These are phyloP conservation scores for Pelusios castaneus DNA, from an alignment of 2,113 vertebrate genomes.

Conservation along the genomic window DNA sequence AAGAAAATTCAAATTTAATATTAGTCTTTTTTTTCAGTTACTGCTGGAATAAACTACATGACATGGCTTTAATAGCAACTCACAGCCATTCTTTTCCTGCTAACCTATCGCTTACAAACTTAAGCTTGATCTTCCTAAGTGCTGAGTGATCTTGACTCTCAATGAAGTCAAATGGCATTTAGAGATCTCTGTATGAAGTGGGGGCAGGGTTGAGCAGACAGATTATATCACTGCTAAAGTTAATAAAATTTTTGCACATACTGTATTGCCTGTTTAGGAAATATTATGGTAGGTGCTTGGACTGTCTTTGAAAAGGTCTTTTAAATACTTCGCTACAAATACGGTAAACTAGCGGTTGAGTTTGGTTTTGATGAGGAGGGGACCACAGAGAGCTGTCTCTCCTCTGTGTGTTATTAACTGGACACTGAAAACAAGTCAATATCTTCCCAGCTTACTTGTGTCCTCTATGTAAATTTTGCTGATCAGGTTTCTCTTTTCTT, in stretches of 20 bases:
- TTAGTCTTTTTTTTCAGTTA: neutral
- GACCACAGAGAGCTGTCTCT: neutral
- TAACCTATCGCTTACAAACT: neutral
- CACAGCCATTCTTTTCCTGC: neutral
- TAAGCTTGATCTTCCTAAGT: neutral
- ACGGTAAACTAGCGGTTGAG: neutral
- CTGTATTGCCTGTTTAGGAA: neutral
- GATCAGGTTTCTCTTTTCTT: neutral
- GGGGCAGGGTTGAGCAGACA: neutral
- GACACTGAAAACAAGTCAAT: neutral
- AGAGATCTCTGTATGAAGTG: neutral
- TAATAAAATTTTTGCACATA: neutral
- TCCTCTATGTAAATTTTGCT: neutral
- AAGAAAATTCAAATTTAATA: neutral
- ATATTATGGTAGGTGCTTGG: neutral
- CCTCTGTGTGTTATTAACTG: neutral
- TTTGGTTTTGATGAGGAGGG: neutral
- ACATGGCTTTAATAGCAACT: neutral
- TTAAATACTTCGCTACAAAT: neutral
- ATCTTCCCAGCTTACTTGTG: neutral
- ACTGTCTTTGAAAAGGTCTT: neutral
- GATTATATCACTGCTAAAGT: neutral
- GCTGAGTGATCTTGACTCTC: neutral
- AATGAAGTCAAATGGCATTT: neutral
- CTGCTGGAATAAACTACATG: neutral